phyloP scores from a whole-genome alignment of 2,797 vertebrate genomes.

The Notamacropus eugenii region DNA sequence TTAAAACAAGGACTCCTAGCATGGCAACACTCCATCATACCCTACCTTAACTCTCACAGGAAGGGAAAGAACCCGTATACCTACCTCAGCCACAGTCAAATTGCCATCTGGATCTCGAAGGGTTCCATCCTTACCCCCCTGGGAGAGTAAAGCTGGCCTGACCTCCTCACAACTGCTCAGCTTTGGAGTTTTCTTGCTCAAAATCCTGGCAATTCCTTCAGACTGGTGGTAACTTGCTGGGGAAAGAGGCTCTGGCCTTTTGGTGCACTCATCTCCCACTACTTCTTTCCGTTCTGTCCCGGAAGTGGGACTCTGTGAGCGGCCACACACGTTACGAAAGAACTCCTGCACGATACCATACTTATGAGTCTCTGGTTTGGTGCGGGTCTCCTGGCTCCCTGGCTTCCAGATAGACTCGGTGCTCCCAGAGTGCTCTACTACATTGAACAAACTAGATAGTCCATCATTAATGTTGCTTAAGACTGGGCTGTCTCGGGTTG shows the following conservation, averaged over 20 bases:
- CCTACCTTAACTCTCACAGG: background rate
- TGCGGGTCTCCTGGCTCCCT: conserved; percentile 87
- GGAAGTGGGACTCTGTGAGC: conserved; percentile 87
- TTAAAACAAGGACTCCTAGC: background rate
- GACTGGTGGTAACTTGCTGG: conserved; percentile 81
- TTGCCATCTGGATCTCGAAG: conserved; percentile 84
- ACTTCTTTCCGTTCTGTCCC: conserved; percentile 77
- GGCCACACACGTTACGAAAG: conserved; percentile 92
- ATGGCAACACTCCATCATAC: background rate
- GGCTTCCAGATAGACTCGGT: conserved; percentile 94
- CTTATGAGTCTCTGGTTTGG: conserved; percentile 88
- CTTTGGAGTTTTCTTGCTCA: conserved; percentile 94
- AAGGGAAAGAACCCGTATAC: conserved; percentile 11
- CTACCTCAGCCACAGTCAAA: conserved; percentile 88
- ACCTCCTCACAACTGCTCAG: conserved; percentile 89
- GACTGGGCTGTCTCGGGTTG: conserved; percentile 97
- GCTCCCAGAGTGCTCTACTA: conserved; percentile 96
- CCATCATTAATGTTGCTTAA: conserved; percentile 96
- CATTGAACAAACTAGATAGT: conserved; percentile 97
- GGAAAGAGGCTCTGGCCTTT: conserved; percentile 83
- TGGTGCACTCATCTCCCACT: conserved; percentile 85
- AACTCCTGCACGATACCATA: conserved; percentile 96
- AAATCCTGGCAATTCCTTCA: conserved; percentile 90
- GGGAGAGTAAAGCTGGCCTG: conserved; percentile 72
- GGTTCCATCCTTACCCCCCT: conserved; percentile 84